These are phyloP conservation scores for Pteromalus puparum DNA, from an alignment of 1,140 invertebrate genomes.

Conservation along the genomic window DNA sequence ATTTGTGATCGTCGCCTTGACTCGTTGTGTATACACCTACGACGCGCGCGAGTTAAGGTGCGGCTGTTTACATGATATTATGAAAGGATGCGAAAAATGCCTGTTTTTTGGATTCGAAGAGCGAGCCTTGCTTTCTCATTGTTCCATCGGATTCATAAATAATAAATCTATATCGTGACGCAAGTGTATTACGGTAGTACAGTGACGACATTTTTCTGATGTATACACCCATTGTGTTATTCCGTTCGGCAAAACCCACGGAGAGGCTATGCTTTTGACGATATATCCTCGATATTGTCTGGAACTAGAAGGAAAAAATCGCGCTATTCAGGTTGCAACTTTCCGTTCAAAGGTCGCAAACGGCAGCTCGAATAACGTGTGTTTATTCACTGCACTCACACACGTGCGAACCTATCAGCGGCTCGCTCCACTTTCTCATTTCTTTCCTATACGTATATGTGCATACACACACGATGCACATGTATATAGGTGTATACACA, in stretches of 20 bases:
- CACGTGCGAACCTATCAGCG: neutral
- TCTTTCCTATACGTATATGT: neutral
- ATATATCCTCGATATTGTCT: neutral
- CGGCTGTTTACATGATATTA: neutral
- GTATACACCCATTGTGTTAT: too few relatives aligned
- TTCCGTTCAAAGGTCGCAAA: constrained; percentile 42
- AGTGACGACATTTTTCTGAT: too few relatives aligned
- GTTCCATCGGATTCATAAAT: neutral
- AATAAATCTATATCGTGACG: too few relatives aligned
- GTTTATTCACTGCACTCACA: neutral
- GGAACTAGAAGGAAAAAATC: neutral
- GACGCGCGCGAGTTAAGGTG: too few relatives aligned
- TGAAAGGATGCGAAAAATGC: neutral
- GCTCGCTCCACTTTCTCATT: constrained; percentile 40
- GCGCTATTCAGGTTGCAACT: constrained; percentile 1
- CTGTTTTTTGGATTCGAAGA: neutral
- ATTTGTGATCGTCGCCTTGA: neutral
- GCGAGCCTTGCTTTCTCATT: neutral
- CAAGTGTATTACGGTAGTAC: too few relatives aligned
- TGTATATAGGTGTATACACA: too few relatives aligned
- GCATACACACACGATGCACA: neutral
- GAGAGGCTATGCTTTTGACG: neutral
- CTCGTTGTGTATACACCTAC: constrained; percentile 10
- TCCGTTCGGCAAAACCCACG: neutral
- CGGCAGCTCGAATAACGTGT: neutral